phyloP scores from a whole-genome alignment of 2,113 vertebrate genomes.

The Odobenus rosmarus region DNA sequence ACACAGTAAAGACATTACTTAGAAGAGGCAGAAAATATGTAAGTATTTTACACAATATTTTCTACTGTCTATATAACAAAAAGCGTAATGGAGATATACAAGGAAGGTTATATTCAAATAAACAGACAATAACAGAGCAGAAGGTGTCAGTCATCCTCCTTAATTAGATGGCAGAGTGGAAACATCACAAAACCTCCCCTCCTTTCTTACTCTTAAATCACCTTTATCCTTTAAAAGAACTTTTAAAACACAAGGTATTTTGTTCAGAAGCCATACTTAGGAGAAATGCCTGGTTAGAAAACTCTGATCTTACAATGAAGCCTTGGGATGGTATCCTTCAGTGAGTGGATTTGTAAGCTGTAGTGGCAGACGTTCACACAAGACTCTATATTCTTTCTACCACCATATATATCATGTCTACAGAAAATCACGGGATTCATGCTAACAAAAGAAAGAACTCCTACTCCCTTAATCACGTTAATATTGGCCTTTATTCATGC shows the following conservation, averaged over 20 bases:
- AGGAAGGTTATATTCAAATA: background rate
- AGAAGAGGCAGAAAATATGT: background rate
- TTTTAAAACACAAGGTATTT: background rate
- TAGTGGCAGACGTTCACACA: too few species aligned
- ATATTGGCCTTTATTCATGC: background rate
- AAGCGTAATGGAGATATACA: background rate
- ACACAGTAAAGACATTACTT: background rate
- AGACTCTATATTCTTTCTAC: background rate
- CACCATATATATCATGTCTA: background rate
- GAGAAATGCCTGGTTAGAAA: background rate
- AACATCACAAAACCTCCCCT: background rate
- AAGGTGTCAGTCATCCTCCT: background rate
- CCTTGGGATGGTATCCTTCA: background rate
- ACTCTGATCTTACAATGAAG: rapidly evolving
- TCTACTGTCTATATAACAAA: background rate
- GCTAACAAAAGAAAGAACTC: background rate
- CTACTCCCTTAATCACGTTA: background rate
- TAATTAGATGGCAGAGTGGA: background rate
- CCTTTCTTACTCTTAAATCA: background rate
- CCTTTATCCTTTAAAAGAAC: background rate
- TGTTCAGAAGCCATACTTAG: background rate
- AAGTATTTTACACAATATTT: background rate
- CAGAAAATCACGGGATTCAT: background rate
- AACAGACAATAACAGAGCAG: background rate
- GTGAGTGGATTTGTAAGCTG: too few species aligned